Evolutionary conservation across 2,113 vertebrate genomes (phyloP), one percentile per base, ranked within the genome.

Genomic region (Campylomormyrus numenius): DNA sequence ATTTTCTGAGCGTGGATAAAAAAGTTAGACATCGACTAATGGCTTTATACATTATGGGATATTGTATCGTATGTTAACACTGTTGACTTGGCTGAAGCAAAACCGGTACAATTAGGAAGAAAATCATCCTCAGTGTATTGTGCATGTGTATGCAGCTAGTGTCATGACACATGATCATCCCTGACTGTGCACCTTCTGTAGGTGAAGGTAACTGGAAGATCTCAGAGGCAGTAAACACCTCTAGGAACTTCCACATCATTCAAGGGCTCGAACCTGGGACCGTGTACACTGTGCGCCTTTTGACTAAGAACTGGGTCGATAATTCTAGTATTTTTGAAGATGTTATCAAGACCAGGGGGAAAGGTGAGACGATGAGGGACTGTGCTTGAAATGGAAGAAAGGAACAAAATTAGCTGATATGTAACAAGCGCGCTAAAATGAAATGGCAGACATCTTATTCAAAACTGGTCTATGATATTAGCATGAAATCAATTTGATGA

Each of bases 311-410:
- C 92, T 95, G 96, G 96, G 95, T 96, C 95, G 96, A 96, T 97
- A 97, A 97, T 90, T 96, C 97, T 97, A 97, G 97, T 95, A 97
- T 98, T 96, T 98, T 97, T 96, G 97, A 97, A 97, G 97, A 97
- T 95, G 96, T 97, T 94, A 96, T 98, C 96, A 96, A 94, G 93
- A 97, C 97, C 45, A 96, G 94, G 94, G 97, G 95, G 94, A 96
- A 96, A 99, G 97, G 97, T 98, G 97, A 98, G 98, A 91, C 92
- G 91, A 88, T 46, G 87, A 92, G 90, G 89, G 48, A 91, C 89
- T 56, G 24, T 87, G 39, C 52, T 48, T 39, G 9, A 27, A 80
- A 42, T 2, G 49, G 80, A 17, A 31, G 49, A 19, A 46, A 66
- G 10, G 42, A 50, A n/a, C 45, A 87, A 50, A 85, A 19, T 2